Conservation (phyloP, 2,797 vertebrate genomes). For the Benthosema pterotum region DNA sequence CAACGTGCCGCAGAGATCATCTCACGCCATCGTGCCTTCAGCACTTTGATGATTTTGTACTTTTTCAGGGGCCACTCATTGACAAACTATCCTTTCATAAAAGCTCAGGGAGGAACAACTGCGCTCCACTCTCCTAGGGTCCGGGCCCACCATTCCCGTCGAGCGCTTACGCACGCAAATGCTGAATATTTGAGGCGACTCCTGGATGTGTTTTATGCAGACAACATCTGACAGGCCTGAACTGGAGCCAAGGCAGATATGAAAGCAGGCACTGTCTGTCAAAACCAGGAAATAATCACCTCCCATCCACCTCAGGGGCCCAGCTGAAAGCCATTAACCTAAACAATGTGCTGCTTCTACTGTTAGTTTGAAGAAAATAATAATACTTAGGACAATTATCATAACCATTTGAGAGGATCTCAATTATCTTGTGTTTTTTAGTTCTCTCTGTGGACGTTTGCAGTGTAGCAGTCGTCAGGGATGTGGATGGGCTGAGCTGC, state of each 20-base stretch:
- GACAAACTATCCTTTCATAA: conserved; percentile 77
- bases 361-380: conserved; percentile 79
- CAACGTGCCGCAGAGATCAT: conserved; percentile 49
- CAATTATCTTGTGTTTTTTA: conserved; percentile 80
- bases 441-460: conserved; percentile 29
- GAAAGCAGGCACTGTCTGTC: conserved; percentile 91
- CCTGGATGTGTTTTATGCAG: conserved; percentile 83
- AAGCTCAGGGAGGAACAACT: conserved; percentile 35
- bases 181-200: conserved; percentile 76
- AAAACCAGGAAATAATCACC: conserved; percentile 91
- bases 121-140: conserved; percentile 3
- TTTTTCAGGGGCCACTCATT: conserved; percentile 36
- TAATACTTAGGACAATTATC: conserved; percentile 86
- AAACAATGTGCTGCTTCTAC: conserved; percentile 92
- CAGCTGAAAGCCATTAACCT: conserved; percentile 95
- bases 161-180: conserved; percentile 51
- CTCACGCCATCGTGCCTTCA: conserved; percentile 56
- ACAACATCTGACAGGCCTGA: conserved; percentile 86
- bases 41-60: conserved; percentile 40
- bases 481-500: conserved; percentile 15
- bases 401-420: conserved; percentile 85
- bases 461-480: conserved; percentile 22
- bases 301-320: conserved; percentile 82
- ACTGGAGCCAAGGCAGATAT: conserved; percentile 84
- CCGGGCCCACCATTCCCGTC: conserved; percentile 22